These are phyloP conservation scores for Charina bottae DNA, from an alignment of 2,113 vertebrate genomes.

Conservation along the genomic window DNA sequence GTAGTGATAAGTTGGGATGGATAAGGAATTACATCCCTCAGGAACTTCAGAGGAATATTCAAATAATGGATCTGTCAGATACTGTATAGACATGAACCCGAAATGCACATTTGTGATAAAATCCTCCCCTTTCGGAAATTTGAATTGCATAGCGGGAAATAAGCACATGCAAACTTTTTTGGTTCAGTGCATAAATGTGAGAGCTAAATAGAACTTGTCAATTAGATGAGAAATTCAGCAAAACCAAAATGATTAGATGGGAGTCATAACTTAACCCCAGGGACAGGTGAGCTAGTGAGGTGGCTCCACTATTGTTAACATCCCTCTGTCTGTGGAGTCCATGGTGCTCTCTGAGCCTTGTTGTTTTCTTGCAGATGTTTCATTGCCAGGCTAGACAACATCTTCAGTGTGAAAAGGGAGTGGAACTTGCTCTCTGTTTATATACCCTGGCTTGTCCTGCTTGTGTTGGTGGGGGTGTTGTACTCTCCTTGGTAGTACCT, in stretches of 20 bases:
- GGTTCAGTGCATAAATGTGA: background rate
- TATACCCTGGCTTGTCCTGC: no score
- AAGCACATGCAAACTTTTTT: background rate
- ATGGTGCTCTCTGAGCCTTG: no score
- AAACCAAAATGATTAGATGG: background rate
- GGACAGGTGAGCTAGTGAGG: no score
- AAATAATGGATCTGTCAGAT: background rate
- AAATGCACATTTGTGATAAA: background rate
- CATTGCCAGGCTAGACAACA: no score
- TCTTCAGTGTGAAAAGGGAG: no score
- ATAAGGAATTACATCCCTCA: background rate
- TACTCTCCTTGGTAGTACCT: no score
- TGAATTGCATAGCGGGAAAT: background rate
- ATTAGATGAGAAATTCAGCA: background rate
- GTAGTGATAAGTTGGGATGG: background rate
- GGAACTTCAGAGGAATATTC: background rate
- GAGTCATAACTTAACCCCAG: background rate
- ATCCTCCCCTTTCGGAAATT: background rate
- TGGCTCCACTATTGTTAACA: no score
- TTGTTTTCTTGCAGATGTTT: no score
- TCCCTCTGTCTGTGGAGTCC: no score
- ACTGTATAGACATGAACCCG: background rate
- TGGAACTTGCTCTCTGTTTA: no score
- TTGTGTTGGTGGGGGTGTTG: no score
- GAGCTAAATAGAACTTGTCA: background rate